phyloP scores from a whole-genome alignment of 2,888 invertebrate species.

The Drosophila atripex region DNA sequence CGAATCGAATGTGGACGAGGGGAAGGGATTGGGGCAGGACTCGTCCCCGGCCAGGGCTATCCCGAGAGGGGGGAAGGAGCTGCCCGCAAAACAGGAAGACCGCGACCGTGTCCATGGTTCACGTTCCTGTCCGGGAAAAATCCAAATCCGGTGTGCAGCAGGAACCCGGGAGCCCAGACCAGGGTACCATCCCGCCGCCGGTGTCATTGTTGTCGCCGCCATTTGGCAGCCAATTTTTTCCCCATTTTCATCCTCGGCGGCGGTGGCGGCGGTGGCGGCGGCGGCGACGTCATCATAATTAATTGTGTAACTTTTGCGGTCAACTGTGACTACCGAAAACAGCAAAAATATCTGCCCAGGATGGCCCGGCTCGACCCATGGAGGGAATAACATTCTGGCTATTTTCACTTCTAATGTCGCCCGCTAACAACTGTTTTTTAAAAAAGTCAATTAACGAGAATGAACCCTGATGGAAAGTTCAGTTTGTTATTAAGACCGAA shows the following conservation, averaged over 20 bases:
- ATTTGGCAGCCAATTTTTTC: conserved; percentile 54
- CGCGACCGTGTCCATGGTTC: conserved; percentile 41
- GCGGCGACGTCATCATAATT: conserved; percentile 65
- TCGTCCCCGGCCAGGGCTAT: not conserved
- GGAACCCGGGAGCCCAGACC: conserved; percentile 12
- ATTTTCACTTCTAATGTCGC: not conserved
- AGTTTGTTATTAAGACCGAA: conserved; percentile 53
- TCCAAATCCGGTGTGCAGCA: conserved; percentile 53
- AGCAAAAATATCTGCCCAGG: not conserved
- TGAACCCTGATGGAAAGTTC: conserved; percentile 13
- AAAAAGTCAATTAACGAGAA: conserved; percentile 31
- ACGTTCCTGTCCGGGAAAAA: conserved; percentile 42
- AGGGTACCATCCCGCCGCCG: conserved; percentile 33
- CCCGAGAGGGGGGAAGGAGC: not conserved
- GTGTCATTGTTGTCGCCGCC: conserved; percentile 44
- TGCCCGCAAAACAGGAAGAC: conserved; percentile 53
- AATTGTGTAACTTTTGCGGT: conserved; percentile 69
- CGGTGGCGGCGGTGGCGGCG: conserved; percentile 26
- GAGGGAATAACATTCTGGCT: not conserved
- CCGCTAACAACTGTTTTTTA: conserved; percentile 11
- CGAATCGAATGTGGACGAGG: conserved; percentile 9
- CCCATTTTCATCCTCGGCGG: conserved; percentile 43
- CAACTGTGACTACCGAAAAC: conserved; percentile 40
- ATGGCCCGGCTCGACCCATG: not conserved
- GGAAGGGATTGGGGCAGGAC: not conserved